These are phyloP conservation scores for Cyprinodon diabolis DNA, from an alignment of 2,797 vertebrate species.

Conservation along the genomic window DNA sequence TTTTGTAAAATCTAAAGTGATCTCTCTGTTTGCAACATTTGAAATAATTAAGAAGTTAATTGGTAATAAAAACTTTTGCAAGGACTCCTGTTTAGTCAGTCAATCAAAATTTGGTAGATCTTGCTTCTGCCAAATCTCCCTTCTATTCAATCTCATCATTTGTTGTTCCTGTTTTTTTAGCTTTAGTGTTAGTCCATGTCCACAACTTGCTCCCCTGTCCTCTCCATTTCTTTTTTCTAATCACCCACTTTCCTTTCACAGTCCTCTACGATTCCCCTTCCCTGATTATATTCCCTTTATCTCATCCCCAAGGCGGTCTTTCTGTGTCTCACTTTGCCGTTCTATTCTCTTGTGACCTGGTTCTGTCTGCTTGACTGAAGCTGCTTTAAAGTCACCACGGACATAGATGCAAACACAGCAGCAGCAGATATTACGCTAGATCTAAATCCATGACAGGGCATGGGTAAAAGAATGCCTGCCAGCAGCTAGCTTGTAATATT, in stretches of 20 bases:
- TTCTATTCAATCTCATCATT: slow-evolving; percentile 10
- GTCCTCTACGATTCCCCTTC: slow-evolving; percentile 10
- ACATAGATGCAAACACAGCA: slow-evolving; percentile 48
- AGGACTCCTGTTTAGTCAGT: background rate
- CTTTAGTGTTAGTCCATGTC: slow-evolving; percentile 13
- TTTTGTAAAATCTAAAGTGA: background rate
- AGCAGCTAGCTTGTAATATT: background rate
- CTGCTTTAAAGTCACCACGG: slow-evolving; percentile 65
- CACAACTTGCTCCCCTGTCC: slow-evolving; percentile 37
- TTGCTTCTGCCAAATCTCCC: slow-evolving; percentile 6
- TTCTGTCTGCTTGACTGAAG: slow-evolving; percentile 75
- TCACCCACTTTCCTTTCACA: slow-evolving; percentile 26
- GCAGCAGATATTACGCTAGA: slow-evolving; percentile 31
- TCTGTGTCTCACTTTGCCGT: slow-evolving; percentile 34
- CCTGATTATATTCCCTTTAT: slow-evolving; percentile 50
- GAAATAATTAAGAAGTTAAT: background rate
- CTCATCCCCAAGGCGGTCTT: slow-evolving; percentile 54
- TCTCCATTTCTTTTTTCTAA: slow-evolving; percentile 26
- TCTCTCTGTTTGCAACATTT: too few relatives aligned
- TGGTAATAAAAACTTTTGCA: background rate
- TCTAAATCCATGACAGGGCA: slow-evolving; percentile 37
- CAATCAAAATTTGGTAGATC: background rate
- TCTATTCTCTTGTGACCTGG: slow-evolving; percentile 79
- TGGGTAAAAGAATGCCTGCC: slow-evolving; percentile 6
- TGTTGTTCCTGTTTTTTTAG: slow-evolving; percentile 3